These are phyloP conservation scores for Choloepus didactylus DNA, from an alignment of 2,797 vertebrate species.

Conservation along the genomic window DNA sequence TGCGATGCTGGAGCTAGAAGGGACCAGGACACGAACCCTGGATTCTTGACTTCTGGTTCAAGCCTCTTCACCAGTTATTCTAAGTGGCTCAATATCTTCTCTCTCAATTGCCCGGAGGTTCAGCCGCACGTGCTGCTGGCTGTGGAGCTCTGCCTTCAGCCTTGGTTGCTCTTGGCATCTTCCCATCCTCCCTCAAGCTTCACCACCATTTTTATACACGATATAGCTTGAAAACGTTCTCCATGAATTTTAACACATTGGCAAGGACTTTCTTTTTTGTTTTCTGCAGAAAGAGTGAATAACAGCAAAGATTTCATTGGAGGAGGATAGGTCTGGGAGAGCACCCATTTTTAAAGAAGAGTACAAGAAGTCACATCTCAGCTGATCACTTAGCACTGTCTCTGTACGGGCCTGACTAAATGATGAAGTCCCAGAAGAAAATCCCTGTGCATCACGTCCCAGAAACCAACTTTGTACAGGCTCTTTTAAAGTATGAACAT, in stretches of 20 bases:
- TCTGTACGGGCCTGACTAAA: neutral
- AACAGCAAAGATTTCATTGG: neutral
- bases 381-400: neutral
- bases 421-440: neutral
- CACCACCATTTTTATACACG: neutral
- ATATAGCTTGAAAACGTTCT: neutral
- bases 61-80: neutral
- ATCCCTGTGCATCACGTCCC: neutral
- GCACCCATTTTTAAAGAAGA: neutral
- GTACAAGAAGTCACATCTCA: neutral
- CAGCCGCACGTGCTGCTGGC: neutral
- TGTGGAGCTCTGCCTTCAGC: neutral
- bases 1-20: neutral
- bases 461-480: constrained; percentile 7
- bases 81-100: neutral
- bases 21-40: neutral
- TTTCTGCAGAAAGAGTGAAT: neutral
- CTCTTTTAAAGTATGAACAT: neutral
- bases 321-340: neutral
- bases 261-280: constrained; percentile 12
- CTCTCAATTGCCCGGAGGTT: neutral
- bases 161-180: neutral
- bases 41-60: neutral
- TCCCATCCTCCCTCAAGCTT: neutral
- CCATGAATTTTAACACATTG: constrained; percentile 48